A percentile compares a stretch with the other conserved stretches of the same genome.
These are phyloP conservation scores for Scrobipalpa costella DNA, from an alignment of 2,888 invertebrate genomes.

Conservation along the genomic window DNA sequence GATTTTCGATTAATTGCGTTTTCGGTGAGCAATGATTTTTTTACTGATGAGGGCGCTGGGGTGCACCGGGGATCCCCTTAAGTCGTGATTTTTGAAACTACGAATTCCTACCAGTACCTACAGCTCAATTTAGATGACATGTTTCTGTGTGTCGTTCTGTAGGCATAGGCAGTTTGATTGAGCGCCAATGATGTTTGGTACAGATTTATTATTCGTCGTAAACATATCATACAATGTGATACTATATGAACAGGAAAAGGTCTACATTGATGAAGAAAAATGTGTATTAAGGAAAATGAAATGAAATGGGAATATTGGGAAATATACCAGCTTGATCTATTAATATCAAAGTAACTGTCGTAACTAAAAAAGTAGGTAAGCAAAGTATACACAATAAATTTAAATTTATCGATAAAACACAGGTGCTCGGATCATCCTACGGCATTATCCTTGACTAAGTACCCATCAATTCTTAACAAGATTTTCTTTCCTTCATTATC, in stretches of 20 bases:
- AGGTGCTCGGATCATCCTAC: neutral
- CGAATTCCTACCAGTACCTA: no score
- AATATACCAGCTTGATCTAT: no score
- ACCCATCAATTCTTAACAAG: conserved; percentile 17
- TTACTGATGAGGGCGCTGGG: no score
- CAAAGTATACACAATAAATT: neutral
- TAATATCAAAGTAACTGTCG: no score
- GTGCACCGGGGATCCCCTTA: no score
- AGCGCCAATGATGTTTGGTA: conserved; percentile 11
- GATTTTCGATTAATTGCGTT: no score
- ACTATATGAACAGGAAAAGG: neutral
- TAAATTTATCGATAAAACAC: neutral
- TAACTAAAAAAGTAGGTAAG: no score
- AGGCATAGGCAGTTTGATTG: conserved; percentile 5
- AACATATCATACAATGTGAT: neutral
- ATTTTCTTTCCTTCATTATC: conserved; percentile 22
- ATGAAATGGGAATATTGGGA: no score
- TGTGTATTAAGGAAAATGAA: no score
- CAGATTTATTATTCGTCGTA: conserved; percentile 5
- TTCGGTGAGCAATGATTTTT: no score
- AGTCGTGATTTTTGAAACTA: no score
- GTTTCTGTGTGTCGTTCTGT: neutral
- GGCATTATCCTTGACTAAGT: conserved; percentile 1
- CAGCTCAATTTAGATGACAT: neutral
- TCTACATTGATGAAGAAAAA: no score